phyloP scores from a whole-genome alignment of 2,888 invertebrate genomes.

The Macrosoma leucophasiata region DNA sequence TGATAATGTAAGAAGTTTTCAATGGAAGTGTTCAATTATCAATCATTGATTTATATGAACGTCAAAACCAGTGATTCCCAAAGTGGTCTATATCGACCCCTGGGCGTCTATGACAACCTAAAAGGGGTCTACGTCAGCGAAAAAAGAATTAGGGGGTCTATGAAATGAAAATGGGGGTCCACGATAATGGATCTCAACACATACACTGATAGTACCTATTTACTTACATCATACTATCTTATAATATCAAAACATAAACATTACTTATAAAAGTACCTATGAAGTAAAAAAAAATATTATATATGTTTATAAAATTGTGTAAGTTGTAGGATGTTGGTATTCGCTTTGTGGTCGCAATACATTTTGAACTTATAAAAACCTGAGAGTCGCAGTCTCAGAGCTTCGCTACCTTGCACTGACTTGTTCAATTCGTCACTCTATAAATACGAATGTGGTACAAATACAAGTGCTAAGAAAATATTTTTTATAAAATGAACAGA shows the following conservation, averaged over 20 bases:
- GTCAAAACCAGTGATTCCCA: too few relatives aligned
- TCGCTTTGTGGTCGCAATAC: too few relatives aligned
- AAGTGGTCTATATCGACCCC: too few relatives aligned
- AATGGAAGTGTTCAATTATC: too few relatives aligned
- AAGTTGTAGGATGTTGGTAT: slow-evolving; percentile 19
- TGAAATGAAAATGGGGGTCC: slow-evolving; percentile 17
- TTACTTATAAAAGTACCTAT: slow-evolving; percentile 14
- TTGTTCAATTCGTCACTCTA: slow-evolving; percentile 16
- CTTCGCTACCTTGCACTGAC: slow-evolving; percentile 16
- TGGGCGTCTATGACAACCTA: too few relatives aligned
- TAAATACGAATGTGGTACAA: slow-evolving; percentile 14
- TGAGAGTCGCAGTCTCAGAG: slow-evolving; percentile 17
- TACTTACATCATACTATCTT: slow-evolving; percentile 12
- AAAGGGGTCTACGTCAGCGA: too few relatives aligned
- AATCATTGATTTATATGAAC: too few relatives aligned
- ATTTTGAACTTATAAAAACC: slow-evolving; percentile 19
- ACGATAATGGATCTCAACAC: slow-evolving; percentile 20
- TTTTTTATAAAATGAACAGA: too few relatives aligned
- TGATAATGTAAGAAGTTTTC: too few relatives aligned
- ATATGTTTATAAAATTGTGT: slow-evolving; percentile 19
- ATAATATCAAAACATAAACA: slow-evolving; percentile 11
- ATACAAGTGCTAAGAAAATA: too few relatives aligned
- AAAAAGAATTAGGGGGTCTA: too few relatives aligned
- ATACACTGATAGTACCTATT: slow-evolving; percentile 17
- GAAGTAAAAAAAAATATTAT: slow-evolving; percentile 20